phyloP scores from a whole-genome alignment of 2,113 vertebrate species.

The Falcunculus frontatus region DNA sequence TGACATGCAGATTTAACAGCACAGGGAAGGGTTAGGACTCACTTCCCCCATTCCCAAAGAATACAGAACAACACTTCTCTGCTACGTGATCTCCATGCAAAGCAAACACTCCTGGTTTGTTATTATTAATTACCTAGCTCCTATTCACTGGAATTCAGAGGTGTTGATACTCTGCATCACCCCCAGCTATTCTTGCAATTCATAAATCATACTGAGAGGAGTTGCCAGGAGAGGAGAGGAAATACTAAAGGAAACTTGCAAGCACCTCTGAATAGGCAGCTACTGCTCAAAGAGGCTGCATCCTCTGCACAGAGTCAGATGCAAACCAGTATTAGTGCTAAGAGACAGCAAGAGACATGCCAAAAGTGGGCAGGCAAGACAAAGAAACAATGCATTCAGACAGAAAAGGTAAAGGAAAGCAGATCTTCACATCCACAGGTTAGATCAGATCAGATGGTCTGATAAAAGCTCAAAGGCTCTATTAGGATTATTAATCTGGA shows the following conservation, averaged over 20 bases:
- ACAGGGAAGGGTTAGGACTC: constrained; percentile 8
- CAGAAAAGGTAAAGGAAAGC: background rate
- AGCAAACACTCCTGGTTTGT: background rate
- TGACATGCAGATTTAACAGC: constrained; percentile 44
- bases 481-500: background rate
- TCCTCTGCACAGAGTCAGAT: background rate
- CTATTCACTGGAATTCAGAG: constrained; percentile 52
- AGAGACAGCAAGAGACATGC: background rate
- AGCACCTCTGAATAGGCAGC: constrained; percentile 16
- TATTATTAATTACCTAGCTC: constrained; percentile 54
- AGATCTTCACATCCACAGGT: background rate
- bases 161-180: background rate
- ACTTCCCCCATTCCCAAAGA: constrained; percentile 12
- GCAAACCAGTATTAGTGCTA: background rate
- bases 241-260: background rate
- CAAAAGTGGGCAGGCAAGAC: background rate
- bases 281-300: background rate
- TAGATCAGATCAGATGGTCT: background rate
- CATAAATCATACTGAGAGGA: constrained; percentile 56
- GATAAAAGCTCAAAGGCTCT: background rate
- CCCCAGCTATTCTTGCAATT: constrained; percentile 38
- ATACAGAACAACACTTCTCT: background rate
- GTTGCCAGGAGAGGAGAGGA: constrained; percentile 7
- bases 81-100: constrained; percentile 3
- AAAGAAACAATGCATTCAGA: background rate